Base-by-base conservation (phyloP, 2,888 invertebrate species). In the Argyresthia albistria region DNA sequence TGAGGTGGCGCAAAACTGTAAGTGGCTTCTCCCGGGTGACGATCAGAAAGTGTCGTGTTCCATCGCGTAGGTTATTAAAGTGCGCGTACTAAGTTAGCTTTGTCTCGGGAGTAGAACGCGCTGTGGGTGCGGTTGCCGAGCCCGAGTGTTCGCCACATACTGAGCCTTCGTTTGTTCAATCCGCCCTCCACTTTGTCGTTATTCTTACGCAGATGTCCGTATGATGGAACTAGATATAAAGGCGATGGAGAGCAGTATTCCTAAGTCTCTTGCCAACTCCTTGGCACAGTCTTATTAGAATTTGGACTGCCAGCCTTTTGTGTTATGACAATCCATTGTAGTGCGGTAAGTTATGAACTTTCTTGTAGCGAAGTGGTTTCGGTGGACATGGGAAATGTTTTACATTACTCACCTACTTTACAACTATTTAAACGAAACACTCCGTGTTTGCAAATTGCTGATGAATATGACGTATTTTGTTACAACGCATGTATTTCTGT, bases 121-220 rank as follows among this genome's bases (percentile, higher is more conserved):
- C 62, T 25, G 25, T 60, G 59, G 58, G 55, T 57, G 60, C 70
- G 67, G 61, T 65, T 64, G 72, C 65, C 65, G 58, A 58, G 60
- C 67, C 57, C 74, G 76, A 67, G 65, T 59, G 73, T 76, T 69
- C 73, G 75, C 67, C 75, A 78, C 78, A 82, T 71, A 86, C 86
- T 87, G 84, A 78, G 68, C 73, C 51, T 53, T 52, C 65, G 35
- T 11, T 81, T 79, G 78, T 73, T 79, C 83, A 80, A 82, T 83
- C 84, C 78, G 67, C 61, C 66, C 77, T 75, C 69, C 67, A 62
- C 71, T 71, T 73, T 62, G 71, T 66, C 77, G 79, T 83, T 76
- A 82, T 81, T 84, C 84, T 83, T 80, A 82, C 83, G 76, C 82
- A 84, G 80, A 81, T 83, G 82, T 72, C 73, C 68, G 63, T 69